phyloP scores from a whole-genome alignment of 1,140 invertebrate species.

The Ips typographus region DNA sequence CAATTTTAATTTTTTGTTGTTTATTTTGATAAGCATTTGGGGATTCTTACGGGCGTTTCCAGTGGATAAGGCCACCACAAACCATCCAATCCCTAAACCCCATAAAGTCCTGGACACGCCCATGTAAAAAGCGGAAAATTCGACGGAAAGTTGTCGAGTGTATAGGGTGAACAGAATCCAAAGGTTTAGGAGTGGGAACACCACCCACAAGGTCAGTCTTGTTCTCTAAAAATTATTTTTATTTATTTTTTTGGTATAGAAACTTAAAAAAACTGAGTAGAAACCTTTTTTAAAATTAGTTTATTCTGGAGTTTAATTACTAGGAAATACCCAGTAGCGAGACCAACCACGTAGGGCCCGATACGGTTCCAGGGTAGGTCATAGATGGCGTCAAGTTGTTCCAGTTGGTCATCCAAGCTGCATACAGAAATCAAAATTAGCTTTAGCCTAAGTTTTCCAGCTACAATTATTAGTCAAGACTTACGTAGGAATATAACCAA shows the following conservation, averaged over 20 bases:
- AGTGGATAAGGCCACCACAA: slow-evolving; percentile 56
- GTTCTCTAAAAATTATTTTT: slow-evolving; percentile 46
- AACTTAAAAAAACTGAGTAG: not conserved
- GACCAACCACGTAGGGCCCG: slow-evolving; percentile 56
- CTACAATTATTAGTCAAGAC: slow-evolving; percentile 26
- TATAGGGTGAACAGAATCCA: slow-evolving; percentile 52
- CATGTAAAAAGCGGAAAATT: slow-evolving; percentile 52
- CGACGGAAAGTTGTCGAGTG: slow-evolving; percentile 49
- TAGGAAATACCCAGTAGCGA: slow-evolving; percentile 52
- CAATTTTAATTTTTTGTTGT: not conserved
- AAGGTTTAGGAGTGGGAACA: slow-evolving; percentile 52
- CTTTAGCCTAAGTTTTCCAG: too few relatives aligned
- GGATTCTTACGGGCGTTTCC: slow-evolving; percentile 49
- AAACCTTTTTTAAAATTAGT: slow-evolving; percentile 50
- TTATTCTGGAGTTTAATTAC: slow-evolving; percentile 50
- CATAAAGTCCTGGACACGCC: slow-evolving; percentile 54
- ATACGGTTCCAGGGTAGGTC: slow-evolving; percentile 57
- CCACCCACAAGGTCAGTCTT: slow-evolving; percentile 47
- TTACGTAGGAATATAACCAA: slow-evolving; percentile 55
- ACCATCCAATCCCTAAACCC: slow-evolving; percentile 56
- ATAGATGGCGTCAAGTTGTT: slow-evolving; percentile 52
- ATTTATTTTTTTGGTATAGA: slow-evolving; percentile 8
- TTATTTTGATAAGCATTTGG: not conserved
- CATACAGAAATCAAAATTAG: slow-evolving; percentile 15
- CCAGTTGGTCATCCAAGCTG: slow-evolving; percentile 52